Evolutionary conservation across 2,113 vertebrate species (phyloP).

Genomic region (Indicator indicator): DNA sequence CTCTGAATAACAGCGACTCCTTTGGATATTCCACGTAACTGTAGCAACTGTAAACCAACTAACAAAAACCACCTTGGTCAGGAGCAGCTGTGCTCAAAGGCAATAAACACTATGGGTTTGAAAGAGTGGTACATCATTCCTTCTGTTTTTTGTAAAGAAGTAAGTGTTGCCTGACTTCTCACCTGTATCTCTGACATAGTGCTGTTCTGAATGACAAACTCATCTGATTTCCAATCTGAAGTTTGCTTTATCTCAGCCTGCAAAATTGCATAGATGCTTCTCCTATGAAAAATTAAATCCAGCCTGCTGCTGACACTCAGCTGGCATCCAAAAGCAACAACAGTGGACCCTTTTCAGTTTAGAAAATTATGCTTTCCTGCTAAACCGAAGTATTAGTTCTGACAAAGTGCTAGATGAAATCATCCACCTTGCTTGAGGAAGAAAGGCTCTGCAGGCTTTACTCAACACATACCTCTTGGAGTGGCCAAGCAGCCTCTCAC

Average conservation of each 20-base stretch:
- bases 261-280: slow-evolving; percentile 21
- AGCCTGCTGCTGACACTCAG: not conserved
- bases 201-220: not conserved
- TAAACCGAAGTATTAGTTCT: not conserved
- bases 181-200: not conserved
- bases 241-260: slow-evolving; percentile 1
- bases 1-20: not conserved
- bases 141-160: not conserved
- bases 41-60: not conserved
- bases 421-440: not conserved
- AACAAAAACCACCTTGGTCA: not conserved
- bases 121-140: not conserved
- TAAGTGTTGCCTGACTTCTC: not conserved
- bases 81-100: not conserved
- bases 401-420: not conserved
- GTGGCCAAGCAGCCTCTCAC: not conserved
- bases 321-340: slow-evolving; percentile 9
- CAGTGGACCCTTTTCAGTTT: not conserved
- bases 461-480: not conserved
- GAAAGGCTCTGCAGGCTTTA: not conserved
- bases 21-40: not conserved
- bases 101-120: not conserved
- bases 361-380: not conserved
- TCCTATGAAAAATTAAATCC: slow-evolving; percentile 33
- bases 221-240: slow-evolving; percentile 25